Percentiles rank a stretch among this genome's conserved stretches.
Evolutionary conservation across 2,797 vertebrate species (phyloP).

Genomic region (Staurois parvus): DNA sequence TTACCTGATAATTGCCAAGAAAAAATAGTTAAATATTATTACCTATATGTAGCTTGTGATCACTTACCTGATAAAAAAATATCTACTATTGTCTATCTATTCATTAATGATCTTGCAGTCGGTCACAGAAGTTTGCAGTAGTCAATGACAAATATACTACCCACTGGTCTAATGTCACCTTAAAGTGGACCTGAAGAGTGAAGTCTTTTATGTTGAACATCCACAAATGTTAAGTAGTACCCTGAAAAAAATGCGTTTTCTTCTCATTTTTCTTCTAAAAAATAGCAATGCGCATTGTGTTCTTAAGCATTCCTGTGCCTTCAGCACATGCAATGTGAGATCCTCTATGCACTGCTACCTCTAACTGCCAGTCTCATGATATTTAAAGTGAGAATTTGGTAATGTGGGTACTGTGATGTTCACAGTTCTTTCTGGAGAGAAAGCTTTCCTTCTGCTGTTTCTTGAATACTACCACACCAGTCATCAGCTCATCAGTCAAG

Average conservation of each 20-base stretch:
- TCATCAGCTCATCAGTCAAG: no score
- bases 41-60: not conserved
- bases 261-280: not conserved
- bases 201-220: not conserved
- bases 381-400: no score
- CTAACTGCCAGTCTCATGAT: no score
- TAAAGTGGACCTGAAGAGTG: not conserved
- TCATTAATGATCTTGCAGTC: not conserved
- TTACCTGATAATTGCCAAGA: not conserved
- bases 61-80: slow-evolving; percentile 31
- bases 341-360: no score
- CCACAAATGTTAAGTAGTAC: not conserved
- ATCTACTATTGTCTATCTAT: not conserved
- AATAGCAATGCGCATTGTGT: no score
- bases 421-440: no score
- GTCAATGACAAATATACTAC: not conserved
- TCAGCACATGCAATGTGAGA: no score
- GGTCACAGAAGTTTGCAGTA: not conserved
- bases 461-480: no score
- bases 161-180: not conserved
- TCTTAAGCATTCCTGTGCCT: no score
- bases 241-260: not conserved
- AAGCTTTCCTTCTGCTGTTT: no score
- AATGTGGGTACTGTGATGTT: no score
- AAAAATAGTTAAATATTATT: not conserved